Conservation (phyloP, 2,888 invertebrate species). For the Idaea straminata region DNA sequence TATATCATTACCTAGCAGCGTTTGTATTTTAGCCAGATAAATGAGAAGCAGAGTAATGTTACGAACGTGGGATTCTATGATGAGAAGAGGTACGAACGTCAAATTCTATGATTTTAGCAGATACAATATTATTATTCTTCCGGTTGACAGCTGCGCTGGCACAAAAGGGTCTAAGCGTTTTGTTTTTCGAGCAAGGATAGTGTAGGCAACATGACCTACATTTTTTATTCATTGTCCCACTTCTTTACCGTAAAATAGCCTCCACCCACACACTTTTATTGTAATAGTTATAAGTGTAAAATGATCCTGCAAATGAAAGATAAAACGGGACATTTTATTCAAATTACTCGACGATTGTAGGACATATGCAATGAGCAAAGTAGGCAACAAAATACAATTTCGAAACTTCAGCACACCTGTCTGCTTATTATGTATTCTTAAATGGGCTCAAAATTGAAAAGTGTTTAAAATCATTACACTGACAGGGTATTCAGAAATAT, state of each 20-base stretch:
- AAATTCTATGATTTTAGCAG: not conserved
- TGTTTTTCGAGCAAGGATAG: constrained; percentile 17
- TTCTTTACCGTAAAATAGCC: constrained; percentile 23
- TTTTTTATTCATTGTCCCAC: constrained; percentile 33
- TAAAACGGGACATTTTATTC: not conserved
- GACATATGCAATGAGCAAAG: not conserved
- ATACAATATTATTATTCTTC: not conserved
- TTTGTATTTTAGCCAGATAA: not conserved
- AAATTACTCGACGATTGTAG: constrained; percentile 4
- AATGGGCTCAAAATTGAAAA: constrained; percentile 14
- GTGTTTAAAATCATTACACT: constrained; percentile 22
- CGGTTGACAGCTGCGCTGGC: not conserved
- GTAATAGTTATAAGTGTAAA: constrained; percentile 8
- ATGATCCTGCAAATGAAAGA: constrained; percentile 11
- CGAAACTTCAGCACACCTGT: not conserved
- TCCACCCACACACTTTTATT: constrained; percentile 27
- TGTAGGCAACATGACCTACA: constrained; percentile 29
- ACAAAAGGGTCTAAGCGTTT: constrained; percentile 7
- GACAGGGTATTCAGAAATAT: constrained; percentile 30
- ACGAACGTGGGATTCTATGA: no score
- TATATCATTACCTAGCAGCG: no score
- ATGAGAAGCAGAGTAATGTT: no score
- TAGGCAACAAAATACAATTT: not conserved
- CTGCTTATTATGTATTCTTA: not conserved
- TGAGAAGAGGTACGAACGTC: no score